Base-by-base conservation (phyloP, 2,113 vertebrate genomes). In the Gambusia affinis region DNA sequence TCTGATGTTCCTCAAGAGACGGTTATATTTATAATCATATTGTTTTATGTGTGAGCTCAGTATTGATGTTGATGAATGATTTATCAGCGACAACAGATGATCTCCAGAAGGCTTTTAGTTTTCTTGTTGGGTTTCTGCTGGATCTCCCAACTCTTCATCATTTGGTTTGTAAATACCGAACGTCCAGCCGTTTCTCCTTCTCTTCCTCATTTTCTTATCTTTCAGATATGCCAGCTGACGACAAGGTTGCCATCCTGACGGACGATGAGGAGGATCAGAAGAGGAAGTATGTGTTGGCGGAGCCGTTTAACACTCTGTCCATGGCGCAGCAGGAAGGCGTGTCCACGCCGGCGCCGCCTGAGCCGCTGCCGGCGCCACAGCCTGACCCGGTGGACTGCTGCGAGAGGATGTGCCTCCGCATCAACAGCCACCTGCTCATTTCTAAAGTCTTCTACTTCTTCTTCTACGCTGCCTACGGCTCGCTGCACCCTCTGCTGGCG, bases 381-480 rank as follows among this genome's bases (percentile, higher is more conserved):
- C 90, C 92, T 0, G 92, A 95, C 78, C 94, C 96, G 14, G 83
- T 95, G 3, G 92, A 95, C 85, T 99, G 97, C 95, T 94, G 98
- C 12, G 92, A 97, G 89, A 95, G 95, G 69, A 92, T 96, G 33
- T 97, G 95, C n/a, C 92, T 98, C 51, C 95, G 95, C 73, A 86
- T 99, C 80, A 97, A 96, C 92, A 95, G 94, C 0, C 95, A 95
- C 51, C 97, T 99, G 30, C 95, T 99, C 19, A 88, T 99, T 88
- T 99, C 98, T 60, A 99, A 99, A 83, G 91, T 99, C 71, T 99
- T 99, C 86, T 99, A 99, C 89, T 98, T 99, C 92, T 99, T 99
- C 94, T 99, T 98, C 89, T 99, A 98, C 47, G 96, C 97, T 0
- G 98, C 97, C 0, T 99, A 99, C 30, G 98, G 98, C 81, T 99